Evolutionary conservation across 2,113 vertebrate species (phyloP), one percentile per base, ranked within the genome.

Genomic region (Alligator sinensis): DNA sequence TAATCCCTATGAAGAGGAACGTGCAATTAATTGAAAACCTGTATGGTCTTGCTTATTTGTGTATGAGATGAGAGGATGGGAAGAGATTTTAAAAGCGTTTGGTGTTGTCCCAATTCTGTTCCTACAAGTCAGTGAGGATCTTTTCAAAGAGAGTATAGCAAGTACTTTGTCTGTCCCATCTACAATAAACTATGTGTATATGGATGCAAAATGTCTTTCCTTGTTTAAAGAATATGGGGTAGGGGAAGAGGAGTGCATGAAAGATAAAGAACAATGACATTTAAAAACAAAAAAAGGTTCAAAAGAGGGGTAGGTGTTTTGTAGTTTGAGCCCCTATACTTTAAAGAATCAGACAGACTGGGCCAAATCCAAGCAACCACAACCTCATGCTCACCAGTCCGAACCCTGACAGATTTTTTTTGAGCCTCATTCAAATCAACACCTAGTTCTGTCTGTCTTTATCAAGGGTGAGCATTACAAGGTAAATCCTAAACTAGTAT

Each of bases 401-500:
- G 58, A 85, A 34, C 58, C 85, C 12, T 70, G 0, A n/a, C 81
- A 58, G 57, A 34, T 38, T 64, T 11, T 9, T 30, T 3, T 17
- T 82, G 58, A 87, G 60, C 21, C 55, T 80, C 16, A 87, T 91
- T 18, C 10, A 64, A 82, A 79, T 18, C 15, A 2, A 2, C 8
- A 27, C 68, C 38, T 89, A 4, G 9, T 81, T 58, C 34, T 95
- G 16, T 54, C 22, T 92, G 27, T 24, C 30, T 87, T 34, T 30
- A 2, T 55, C 61, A 82, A 30, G 61, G 84, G 82, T 90, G 90
- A 94, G 15, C 82, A 82, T 75, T 90, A 21, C 55, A 81, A 82
- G 76, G 59, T 63, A 59, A 62, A 5, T 68, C 74, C 66, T 92
- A 55, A 83, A n/a, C 77, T 89, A 77, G 80, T 95, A 89, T 94